Base-by-base conservation (phyloP, 2,888 invertebrate genomes). In the Amiota communis region DNA sequence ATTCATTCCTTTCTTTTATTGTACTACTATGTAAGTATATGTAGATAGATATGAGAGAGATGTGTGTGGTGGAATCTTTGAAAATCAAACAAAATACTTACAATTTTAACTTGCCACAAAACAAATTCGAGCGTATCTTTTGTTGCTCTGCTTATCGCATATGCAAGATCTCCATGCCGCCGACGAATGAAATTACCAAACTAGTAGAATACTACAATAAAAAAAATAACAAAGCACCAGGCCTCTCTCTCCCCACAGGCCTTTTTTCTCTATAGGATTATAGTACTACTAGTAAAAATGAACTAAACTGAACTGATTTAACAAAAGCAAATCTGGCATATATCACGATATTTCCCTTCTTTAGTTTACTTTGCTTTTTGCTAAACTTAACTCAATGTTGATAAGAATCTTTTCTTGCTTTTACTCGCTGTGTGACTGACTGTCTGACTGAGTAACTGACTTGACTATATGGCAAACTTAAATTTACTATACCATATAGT, bases 311-410 rank as follows among this genome's bases (percentile, higher is more conserved):
- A 23, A 36, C 20, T 79, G 75, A 80, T 80, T 77, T 77, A 81
- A 81, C 79, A 80, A 79, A 80, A 78, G 78, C 78, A 80, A 85
- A 85, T 84, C 80, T 84, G 82, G 80, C 87, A 83, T 84, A 84
- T 80, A 85, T 82, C 86, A 87, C 86, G 87, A 85, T 87, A 86
- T 86, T 76, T 76, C 72, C 71, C 4, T 59, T 81, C 85, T 86
- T 86, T 83, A 83, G 79, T 81, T 83, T 80, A 78, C 76, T 83
- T 83, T 75, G 77, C 64, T 65, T 75, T 83, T 83, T 75, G 77
- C 64, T 65, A 77, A 82, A 36, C 36, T 36, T 36, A 86, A 79
- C 82, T 80, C 77, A 84, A 75, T 72, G 74, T 75, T 86, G 86
- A 86, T 86, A 87, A 87, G 81, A 81, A 86, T 86, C 86, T 79